Evolutionary conservation across 2,888 invertebrate species (phyloP), one percentile per base, ranked within the genome.

Genomic region (Eucriotettix oculatus): DNA sequence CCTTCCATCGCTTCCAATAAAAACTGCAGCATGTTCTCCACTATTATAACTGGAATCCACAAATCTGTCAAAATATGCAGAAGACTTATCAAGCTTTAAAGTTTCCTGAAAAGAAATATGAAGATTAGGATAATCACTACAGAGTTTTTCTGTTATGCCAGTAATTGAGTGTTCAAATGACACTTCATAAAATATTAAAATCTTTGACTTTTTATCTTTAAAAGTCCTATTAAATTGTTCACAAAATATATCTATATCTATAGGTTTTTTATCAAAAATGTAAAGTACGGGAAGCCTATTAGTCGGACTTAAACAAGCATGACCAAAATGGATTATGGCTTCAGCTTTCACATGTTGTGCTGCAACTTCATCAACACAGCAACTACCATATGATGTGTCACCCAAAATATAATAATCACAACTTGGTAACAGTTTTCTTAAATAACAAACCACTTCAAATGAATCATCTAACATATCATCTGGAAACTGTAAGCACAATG

Each of bases 331-430:
- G 59, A 98, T 81, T 2, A 97, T 76, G 42, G 87, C 85, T 73
- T 96, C 90, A 0, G 88, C 87, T 60, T 82, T 78, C 10, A 91
- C 83, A 73, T 97, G 97, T 71, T 88, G 84, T 0, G 95, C 92
- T 1, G 94, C 88, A 43, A 95, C 84, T 68, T 88, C 87, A 73
- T 94, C 93, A 3, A 91, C 83, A 71, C 94, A 94, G 72, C 93
- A 94, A 72, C 92, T 92, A 66, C 91, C 93, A 73, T 92, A 95
- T 0, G 92, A 87, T 10, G 93, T 93, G 69, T 96, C 95, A 3
- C 89, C 94, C 60, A 96, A 76, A 67, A 95, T 84, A 68, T 86
- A 94, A 1, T 89, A 12, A 48, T n/a, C 75, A 68, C 84, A 81
- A 68, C 79, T 78, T 48, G 79, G 76, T 42, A 78, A 68, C n/a